Evolutionary conservation across 1,140 invertebrate species (phyloP), one percentile per base, ranked within the genome.

Genomic region (Triops longicaudatus): DNA sequence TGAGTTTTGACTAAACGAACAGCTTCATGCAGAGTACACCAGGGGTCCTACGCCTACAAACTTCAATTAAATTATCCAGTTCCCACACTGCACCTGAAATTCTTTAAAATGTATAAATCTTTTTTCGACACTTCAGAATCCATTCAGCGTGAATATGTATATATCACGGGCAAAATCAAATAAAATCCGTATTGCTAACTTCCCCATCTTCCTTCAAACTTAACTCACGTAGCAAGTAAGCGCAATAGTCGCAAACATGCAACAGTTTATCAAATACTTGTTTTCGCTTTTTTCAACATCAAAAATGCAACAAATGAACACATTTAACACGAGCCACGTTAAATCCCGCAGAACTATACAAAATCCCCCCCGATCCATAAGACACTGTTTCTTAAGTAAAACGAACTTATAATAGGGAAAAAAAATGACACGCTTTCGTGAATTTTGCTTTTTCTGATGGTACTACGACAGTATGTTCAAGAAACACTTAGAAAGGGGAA

Each of bases 81-180:
- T 4, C 31, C 2, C 31, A 37, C 2, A 37, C 2, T 37, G 31
- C 2, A 37, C 31, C 31, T 37, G 31, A 37, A 37, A 37, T 37
- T 37, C 31, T 37, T 4, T 37, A 63, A 63, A 10, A 63, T 11
- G 43, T 17, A n/a, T 6, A 22, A 63, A 63, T 6, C 50, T 5
- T 12, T 63, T 63, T 63, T 14, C 17, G 17, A 11, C 9, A 22
- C 14, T 14, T 63, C 17, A 5, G 43, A n/a, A 14, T 63, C 50
- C 50, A 63, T 22, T 63, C 50, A 63, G 50, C 50, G 50, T 63
- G 50, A 63, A n/a, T 63, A 63, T 63, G 50, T 63, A 63, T 37
- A 63, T 63, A 63, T 63, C 50, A 63, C 50, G 50, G 50, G 50
- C 50, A 63, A 63, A 63, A 37, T 63, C 50, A 63, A 63, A 63